Evolutionary conservation across 2,888 invertebrate species (phyloP), one percentile per base, ranked within the genome.

Genomic region (Hymenopus coronatus): DNA sequence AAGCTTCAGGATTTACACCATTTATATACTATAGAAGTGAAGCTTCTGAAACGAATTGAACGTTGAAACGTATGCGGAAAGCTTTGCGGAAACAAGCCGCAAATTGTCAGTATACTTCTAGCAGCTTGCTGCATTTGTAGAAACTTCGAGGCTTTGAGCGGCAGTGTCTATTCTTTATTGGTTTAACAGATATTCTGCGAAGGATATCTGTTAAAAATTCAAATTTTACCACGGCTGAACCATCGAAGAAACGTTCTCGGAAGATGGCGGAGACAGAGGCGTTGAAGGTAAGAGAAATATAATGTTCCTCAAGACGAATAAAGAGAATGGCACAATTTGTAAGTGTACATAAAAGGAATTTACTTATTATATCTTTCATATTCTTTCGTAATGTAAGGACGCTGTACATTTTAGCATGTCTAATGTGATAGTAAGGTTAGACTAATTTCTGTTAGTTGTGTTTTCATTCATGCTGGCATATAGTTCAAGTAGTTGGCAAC

Each of bases 241-340:
- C 89, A 82, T n/a, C 82, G 46, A 89, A 88, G 82, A 90, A 87
- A 88, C 87, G 86, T 84, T 88, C 88, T 82, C 88, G 89, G 83
- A 90, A 90, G 88, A 90, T 90, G 90, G 90, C 90, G 88, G 90
- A 90, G 85, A 86, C 87, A 20, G 90, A 90, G 82, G 89, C 89
- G 12, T 82, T 90, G 82, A 90, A 90, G 89, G 90, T 90, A 87
- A 88, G 46, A 70, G 54, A 70, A n/a, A 70, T 70, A 20, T 70
- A 15, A 70, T 70, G 54, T 70, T 70, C 54, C 54, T 70, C 20
- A 4, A 3, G 25, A 70, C 3, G 14, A 15, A 70, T 4, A 8
- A 4, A 70, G 54, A 20, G 20, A 70, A 70, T 25, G 25, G 4
- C 54, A 70, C 20, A 54, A 70, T 25, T 20, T 70, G 20, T 20